Conservation (phyloP, 2,113 vertebrate genomes). For the Lophius piscatorius region DNA sequence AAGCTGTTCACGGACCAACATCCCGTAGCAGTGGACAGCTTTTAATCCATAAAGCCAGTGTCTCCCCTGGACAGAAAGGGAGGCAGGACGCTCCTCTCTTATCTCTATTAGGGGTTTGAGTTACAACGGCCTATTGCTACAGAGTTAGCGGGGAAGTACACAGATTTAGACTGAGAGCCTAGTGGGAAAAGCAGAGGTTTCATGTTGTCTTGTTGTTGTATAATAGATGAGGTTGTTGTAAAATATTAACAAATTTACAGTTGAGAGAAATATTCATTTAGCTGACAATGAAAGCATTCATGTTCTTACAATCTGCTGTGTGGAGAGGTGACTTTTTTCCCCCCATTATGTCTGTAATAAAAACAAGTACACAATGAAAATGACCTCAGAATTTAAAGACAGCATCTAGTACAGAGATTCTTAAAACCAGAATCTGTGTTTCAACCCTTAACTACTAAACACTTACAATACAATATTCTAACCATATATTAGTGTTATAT, state of each 20-base stretch:
- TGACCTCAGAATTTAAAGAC: background rate
- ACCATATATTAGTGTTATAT: no score
- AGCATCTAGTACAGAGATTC: no score
- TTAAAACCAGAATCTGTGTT: no score
- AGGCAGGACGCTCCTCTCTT: slow-evolving; percentile 42
- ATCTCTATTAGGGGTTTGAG: slow-evolving; percentile 55
- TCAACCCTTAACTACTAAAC: no score
- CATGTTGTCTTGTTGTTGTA: slow-evolving; percentile 16
- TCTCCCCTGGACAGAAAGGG: slow-evolving; percentile 55
- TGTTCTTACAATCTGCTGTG: background rate
- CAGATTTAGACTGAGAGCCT: slow-evolving; percentile 18
- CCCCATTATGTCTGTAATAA: background rate
- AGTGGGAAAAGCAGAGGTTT: slow-evolving; percentile 6
- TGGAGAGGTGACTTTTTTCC: background rate
- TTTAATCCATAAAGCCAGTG: slow-evolving; percentile 70
- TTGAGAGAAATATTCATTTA: no score
- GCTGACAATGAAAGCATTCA: background rate
- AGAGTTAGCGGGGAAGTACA: slow-evolving; percentile 10
- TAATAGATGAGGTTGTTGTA: slow-evolving; percentile 16
- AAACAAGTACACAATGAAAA: background rate
- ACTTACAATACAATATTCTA: no score
- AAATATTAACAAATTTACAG: background rate
- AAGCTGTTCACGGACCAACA: slow-evolving; percentile 70
- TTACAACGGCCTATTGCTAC: slow-evolving; percentile 42
- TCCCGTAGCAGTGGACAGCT: slow-evolving; percentile 61